Evolutionary conservation across 2,113 vertebrate genomes (phyloP), one percentile per base, ranked within the genome.

Genomic region (Halcyon malimbica): DNA sequence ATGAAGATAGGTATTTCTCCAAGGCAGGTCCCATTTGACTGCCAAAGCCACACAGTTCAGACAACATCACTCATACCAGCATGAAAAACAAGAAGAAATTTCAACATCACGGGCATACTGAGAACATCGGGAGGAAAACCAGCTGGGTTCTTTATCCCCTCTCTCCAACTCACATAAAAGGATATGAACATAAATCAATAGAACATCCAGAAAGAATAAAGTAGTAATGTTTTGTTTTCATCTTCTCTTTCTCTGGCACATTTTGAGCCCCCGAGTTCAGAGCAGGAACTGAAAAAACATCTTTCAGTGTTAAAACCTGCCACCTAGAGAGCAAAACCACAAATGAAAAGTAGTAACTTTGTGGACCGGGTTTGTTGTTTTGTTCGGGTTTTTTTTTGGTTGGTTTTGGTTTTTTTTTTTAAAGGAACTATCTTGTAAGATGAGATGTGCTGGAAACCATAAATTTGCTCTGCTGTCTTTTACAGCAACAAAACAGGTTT

Each of bases 251-350:
- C 67, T 74, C 71, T 7, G 1, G 41, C 33, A 65, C 26, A n/a
- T 50, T 93, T 69, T 70, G 28, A 89, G 93, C 12, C 35, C 31
- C 35, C 0, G 13, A 76, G 50, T 16, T 94, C 70, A 80, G 85
- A 76, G 44, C 12, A 2, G 62, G 71, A 90, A 73, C 16, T 33
- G 50, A 91, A 87, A 76, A 76, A 6, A 3, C 44, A 37, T 0
- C 2, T 80, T 94, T 86, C 54, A 11, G 89, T 80, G 68, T 89
- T 76, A 94, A 88, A 97, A 97, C 15, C 88, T 96, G 95, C 96
- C 94, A 95, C 83, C 96, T 96, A 94, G 86, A 96, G 96, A 92
- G 59, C 68, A 90, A 89, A 94, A 86, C 25, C 2, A 1, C 41
- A 70, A 83, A 87, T 12, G 44, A 31, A 78, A 83, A 84, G 39